Conservation (phyloP, 64 coral and sea anemone genomes). For the Astreopora myriophthalma region DNA sequence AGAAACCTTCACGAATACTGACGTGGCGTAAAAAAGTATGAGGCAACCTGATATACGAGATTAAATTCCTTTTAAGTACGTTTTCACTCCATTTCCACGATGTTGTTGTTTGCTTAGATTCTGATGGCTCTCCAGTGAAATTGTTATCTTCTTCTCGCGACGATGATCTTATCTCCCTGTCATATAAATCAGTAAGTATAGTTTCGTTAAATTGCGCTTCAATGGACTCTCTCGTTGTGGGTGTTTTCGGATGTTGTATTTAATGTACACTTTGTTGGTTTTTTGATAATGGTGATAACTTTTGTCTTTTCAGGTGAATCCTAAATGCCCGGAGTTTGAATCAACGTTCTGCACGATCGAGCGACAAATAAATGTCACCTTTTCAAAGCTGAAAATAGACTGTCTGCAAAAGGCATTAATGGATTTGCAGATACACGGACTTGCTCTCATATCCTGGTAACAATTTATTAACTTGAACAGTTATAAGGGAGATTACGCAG, state of each 20-base stretch:
- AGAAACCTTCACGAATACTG: no score
- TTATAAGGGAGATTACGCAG: no score
- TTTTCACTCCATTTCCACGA: not conserved
- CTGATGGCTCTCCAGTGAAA: constrained; percentile 27
- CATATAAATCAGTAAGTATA: constrained; percentile 30
- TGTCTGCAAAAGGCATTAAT: constrained; percentile 66
- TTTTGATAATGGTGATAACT: no score
- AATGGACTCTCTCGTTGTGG: not conserved
- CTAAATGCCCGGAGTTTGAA: constrained; percentile 83
- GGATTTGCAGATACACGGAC: constrained; percentile 66
- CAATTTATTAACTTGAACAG: not conserved
- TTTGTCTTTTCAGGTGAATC: constrained; percentile 70
- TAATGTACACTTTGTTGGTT: no score
- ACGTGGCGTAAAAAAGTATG: no score
- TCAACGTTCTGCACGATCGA: constrained; percentile 68
- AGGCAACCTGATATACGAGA: no score
- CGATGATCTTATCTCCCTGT: constrained; percentile 65
- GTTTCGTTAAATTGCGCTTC: not conserved
- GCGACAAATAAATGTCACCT: constrained; percentile 63
- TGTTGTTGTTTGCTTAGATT: not conserved
- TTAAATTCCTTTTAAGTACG: no score
- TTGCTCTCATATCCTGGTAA: constrained; percentile 73
- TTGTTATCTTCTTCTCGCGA: constrained; percentile 52
- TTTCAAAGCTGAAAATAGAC: constrained; percentile 68
- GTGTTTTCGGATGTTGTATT: no score